Evolutionary conservation across 2,797 vertebrate species (phyloP), one percentile per base, ranked within the genome.

Genomic region (Arrhamphus sclerolepis): DNA sequence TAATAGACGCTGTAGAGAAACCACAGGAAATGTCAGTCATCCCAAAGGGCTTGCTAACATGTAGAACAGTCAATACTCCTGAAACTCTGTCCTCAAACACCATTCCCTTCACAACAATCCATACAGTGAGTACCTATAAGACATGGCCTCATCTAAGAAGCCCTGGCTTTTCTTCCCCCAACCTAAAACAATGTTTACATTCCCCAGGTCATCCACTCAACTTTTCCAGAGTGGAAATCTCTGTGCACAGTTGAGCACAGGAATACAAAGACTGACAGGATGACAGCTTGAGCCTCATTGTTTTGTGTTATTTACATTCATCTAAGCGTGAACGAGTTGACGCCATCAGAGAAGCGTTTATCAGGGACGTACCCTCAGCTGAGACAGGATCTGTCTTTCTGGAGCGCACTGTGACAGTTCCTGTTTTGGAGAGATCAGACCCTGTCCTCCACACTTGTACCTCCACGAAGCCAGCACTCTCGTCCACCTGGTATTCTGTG

Each of bases 401-500:
- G 38, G 97, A 98, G 31, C 94, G 93, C 81, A 96, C 94, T 0
- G 95, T 98, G 63, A 98, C 92, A 0, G 94, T 94, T 8, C 93
- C 95, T 2, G 82, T 75, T 87, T 89, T 94, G 70, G 96, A 94
- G 1, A 98, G 93, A 75, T 98, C 97, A 0, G 94, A 95, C 18
- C 97, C 97, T 0, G 92, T 93, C 80, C 96, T 94, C 95, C 95
- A 97, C 57, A 98, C 95, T 49, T 31, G 85, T 22, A 96, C 92
- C 74, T 98, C 95, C 74, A 97, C 83, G 0, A 87, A 92, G 76
- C 94, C 93, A 0, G 94, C 91, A 7, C 94, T 95, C 88, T 98
- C 97, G 8, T 97, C 96, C 81, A 95, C 94, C 0, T 89, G 91
- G 80, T 97, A 95, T 43, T 90, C 84, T 0, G 85, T 81, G 29